Base-by-base conservation (phyloP, 1,140 invertebrate genomes). In the Papilio helenus region DNA sequence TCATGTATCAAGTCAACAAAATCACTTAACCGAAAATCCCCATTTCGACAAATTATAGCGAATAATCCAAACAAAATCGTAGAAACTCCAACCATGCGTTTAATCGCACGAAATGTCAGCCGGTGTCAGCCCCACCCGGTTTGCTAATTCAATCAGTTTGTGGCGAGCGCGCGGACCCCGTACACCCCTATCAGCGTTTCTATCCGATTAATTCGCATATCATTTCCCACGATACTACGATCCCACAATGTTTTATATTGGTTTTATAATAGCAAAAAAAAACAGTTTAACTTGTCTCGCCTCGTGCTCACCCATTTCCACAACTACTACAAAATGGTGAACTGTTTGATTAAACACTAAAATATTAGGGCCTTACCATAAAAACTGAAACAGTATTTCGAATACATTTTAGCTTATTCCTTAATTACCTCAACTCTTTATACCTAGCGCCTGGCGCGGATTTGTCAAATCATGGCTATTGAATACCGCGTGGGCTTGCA, bases 81-180 rank as follows among this genome's bases (percentile, higher is more conserved):
- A 61, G 2, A 26, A 68, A 29, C 4, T 14, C 26, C 4, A 68
- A 29, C 23, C 29, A 34, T 68, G 26, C 14, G 26, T 29, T 14
- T 58, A 68, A 68, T 29, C 61, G 14, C 61, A 68, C 14, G 61
- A 29, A 61, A 68, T 14, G 20, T 16, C 10, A 29, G 2, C 1
- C 61, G 12, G 1, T 29, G 61, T 29, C 26, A 16, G 61, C 61
- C 26, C 23, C 61, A 29, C 61, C 61, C 26, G 34, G 12, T 68
- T 16, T 68, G 61, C 26, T 29, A 16, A 68, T 68, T 68, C 61
- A 68, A 68, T 68, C 61, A 68, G 23, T 68, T 68, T 29, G 61
- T 26, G 61, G 23, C 12, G 26, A 29, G 26, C 26, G 29, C 14
- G 61, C 61, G 61, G 61, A 68, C 61, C 23, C 58, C 26, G 23